These are phyloP conservation scores for Tylochromis polylepis DNA, from an alignment of 2,113 vertebrate genomes.

Conservation along the genomic window DNA sequence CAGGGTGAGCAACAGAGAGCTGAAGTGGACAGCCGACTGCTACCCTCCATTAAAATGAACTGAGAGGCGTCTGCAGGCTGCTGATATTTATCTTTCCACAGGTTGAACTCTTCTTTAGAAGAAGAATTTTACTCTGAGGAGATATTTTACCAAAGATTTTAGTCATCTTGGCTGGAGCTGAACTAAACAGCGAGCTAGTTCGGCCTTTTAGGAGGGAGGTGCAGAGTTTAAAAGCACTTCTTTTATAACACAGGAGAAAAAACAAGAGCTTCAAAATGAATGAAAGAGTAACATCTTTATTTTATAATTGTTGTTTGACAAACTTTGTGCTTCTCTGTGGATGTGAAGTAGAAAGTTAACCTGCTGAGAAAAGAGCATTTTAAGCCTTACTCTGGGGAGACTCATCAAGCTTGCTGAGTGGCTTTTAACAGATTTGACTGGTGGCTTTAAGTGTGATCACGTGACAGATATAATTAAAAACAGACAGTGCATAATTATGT, in stretches of 20 bases:
- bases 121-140: background rate
- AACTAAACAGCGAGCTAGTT: background rate
- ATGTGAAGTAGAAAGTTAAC: background rate
- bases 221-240: background rate
- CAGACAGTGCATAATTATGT: background rate
- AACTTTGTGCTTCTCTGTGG: background rate
- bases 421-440: background rate
- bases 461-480: background rate
- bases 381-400: background rate
- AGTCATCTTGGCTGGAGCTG: background rate
- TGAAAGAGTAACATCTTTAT: background rate
- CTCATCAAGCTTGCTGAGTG: background rate
- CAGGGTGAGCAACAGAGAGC: background rate
- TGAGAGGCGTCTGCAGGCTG: background rate
- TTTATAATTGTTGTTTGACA: background rate
- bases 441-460: background rate
- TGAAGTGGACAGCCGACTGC: background rate
- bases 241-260: background rate
- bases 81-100: accelerated
- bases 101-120: accelerated
- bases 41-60: background rate
- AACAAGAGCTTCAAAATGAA: background rate
- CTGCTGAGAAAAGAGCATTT: background rate
- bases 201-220: accelerated
- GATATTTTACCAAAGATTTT: background rate